Base-by-base conservation (phyloP, 53 echinoderm and acorn worm species). In the Mesocentrotus franciscanus region DNA sequence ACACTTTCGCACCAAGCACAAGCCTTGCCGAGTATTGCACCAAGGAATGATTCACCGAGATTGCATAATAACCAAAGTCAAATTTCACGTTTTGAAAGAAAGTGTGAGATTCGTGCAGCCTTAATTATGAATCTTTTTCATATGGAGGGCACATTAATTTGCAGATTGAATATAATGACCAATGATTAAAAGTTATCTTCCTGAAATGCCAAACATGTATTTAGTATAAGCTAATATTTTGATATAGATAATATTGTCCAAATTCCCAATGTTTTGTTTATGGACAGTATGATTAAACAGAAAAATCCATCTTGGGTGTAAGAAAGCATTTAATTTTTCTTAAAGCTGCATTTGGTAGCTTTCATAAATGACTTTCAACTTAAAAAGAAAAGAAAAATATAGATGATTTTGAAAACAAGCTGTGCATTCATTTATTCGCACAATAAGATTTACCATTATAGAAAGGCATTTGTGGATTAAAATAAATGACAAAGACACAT, bases 1-100 rank as follows among this genome's bases (percentile, higher is more conserved):
- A 84, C 27, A 57, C 57, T 1, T 58, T 9, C n/a, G 56, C 87
- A 57, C 87, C 58, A 55, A 81, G 56, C 87, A 87, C 87, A 26
- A 27, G 87, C 57, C 87, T 87, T 87, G 87, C 87, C 10, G 87
- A 87, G 9, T 87, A 56, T 87, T 57, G 87, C 87, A 87, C 87
- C 87, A 87, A 57, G 11, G 87, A 87, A 58, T 87, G 87, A 87
- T 27, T 87, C 59, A 87, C 87, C 15, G 20, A 81, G 81, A 81
- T 81, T 81, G 81, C 81, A 18, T 81, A 36, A 76, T 33, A 30
- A 76, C 10, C 8, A 68, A 0, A 10, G 30, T 33, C 29, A 76
- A 76, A 32, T 24, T 24, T 76, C 76, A 26, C n/a, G 10, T 26
- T 9, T 75, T 75, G 11, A 75, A 30, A 30, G 33, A 33, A 12